A percentile compares a stretch with the other conserved stretches of the same genome.
phyloP scores from a whole-genome alignment of 37 sponge, comb jelly and placozoan genomes.

The Eunapius fragilis region DNA sequence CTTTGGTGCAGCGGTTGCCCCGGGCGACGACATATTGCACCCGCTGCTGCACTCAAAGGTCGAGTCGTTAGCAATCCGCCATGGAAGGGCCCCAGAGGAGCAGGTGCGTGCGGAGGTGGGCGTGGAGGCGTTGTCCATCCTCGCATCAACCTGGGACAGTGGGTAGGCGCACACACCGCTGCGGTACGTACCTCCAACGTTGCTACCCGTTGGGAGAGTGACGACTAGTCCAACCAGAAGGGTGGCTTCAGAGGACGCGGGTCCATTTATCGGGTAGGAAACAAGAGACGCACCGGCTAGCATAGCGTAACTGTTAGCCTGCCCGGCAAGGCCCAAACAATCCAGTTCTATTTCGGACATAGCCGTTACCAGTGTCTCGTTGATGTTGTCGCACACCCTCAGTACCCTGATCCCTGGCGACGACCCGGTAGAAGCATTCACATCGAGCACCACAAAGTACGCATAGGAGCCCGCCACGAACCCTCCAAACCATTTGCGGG shows the following conservation, averaged over 20 bases:
- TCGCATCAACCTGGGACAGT: slow-evolving; percentile 7
- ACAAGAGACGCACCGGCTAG: not conserved
- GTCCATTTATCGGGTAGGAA: not conserved
- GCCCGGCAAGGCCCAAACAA: not conserved
- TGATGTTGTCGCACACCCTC: slow-evolving; percentile 1
- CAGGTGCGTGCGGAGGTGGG: not conserved
- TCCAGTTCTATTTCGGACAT: slow-evolving; percentile 2
- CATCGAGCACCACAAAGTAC: slow-evolving; percentile 7
- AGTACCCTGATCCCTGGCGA: not conserved
- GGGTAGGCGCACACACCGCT: not conserved
- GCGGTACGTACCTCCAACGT: not conserved
- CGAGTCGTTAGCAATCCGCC: not conserved
- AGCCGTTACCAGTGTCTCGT: not conserved
- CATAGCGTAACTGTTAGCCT: not conserved
- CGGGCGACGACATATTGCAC: not conserved
- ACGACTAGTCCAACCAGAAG: not conserved
- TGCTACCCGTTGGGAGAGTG: not conserved
- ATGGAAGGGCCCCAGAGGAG: not conserved
- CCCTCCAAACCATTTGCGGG: not conserved
- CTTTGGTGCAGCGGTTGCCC: not conserved
- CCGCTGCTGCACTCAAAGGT: not conserved
- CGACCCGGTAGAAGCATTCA: not conserved
- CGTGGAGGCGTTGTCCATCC: not conserved
- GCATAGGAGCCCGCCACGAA: not conserved
- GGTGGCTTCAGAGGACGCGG: not conserved